Conservation (phyloP, 2,113 vertebrate genomes). For the Haemorhous mexicanus region DNA sequence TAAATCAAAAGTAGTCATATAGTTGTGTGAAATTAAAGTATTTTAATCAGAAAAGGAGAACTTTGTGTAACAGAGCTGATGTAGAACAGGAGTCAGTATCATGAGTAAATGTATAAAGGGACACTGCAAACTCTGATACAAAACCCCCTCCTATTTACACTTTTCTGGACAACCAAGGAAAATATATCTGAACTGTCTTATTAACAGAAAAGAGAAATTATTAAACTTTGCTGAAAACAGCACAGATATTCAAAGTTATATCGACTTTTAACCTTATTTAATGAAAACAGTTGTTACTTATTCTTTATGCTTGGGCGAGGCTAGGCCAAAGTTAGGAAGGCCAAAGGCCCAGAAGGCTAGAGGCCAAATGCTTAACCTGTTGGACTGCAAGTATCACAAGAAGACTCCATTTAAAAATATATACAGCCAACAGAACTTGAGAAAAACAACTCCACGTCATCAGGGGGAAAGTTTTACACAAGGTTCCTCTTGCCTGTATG, state of each 20-base stretch:
- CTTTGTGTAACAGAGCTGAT: background rate
- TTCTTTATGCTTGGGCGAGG: background rate
- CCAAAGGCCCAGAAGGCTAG: background rate
- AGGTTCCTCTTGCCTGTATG: background rate
- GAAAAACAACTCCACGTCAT: background rate
- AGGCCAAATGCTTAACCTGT: background rate
- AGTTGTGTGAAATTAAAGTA: background rate
- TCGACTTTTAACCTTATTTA: background rate
- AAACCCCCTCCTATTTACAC: background rate
- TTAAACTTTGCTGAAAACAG: background rate
- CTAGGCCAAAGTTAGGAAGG: background rate
- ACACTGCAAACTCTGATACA: background rate
- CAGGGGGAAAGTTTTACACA: accelerated
- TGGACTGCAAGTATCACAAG: background rate
- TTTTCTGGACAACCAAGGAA: background rate
- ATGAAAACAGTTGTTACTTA: background rate
- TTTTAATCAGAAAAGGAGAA: background rate
- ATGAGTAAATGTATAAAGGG: background rate
- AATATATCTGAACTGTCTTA: background rate
- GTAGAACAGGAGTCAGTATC: background rate
- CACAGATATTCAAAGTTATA: background rate
- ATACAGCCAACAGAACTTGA: background rate
- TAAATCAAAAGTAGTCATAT: background rate
- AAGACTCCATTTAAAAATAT: background rate
- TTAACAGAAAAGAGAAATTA: background rate